Conservation (phyloP, 1,140 invertebrate genomes). For the Marisa cornuarietis region DNA sequence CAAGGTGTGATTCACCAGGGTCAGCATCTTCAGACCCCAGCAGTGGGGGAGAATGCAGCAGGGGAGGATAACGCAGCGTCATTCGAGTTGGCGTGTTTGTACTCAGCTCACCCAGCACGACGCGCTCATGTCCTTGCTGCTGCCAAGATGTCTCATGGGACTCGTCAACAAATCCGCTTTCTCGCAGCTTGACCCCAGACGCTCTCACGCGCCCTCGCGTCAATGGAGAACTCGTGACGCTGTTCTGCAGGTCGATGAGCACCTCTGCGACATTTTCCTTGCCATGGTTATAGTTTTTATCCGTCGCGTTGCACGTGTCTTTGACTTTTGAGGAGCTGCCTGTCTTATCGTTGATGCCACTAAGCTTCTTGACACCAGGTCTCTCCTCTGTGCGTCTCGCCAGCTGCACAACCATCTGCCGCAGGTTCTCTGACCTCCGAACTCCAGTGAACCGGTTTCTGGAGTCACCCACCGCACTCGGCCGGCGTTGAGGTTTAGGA, state of each 20-base stretch:
- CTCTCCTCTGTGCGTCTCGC: not conserved
- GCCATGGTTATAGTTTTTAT: not conserved
- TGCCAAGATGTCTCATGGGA: too few species aligned
- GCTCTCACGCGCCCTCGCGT: not conserved
- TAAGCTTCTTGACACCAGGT: not conserved
- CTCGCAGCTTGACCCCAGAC: too few species aligned
- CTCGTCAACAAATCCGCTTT: too few species aligned
- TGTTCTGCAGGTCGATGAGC: not conserved
- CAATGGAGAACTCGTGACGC: not conserved
- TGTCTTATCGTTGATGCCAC: not conserved
- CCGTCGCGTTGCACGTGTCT: not conserved
- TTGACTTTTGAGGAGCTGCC: not conserved
- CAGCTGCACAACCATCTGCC: conserved; percentile 18
- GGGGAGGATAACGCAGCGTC: too few species aligned
- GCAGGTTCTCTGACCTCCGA: conserved; percentile 1
- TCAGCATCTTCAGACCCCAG: too few species aligned
- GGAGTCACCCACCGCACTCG: too few species aligned
- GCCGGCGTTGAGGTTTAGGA: not conserved
- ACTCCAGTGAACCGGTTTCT: not conserved
- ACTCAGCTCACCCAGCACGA: too few species aligned
- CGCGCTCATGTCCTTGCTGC: too few species aligned
- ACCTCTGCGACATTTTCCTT: not conserved
- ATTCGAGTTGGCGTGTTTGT: too few species aligned
- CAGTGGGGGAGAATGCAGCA: too few species aligned
- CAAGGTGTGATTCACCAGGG: too few species aligned